Conservation (phyloP, 1,140 invertebrate genomes). For the Coptotermes formosanus region DNA sequence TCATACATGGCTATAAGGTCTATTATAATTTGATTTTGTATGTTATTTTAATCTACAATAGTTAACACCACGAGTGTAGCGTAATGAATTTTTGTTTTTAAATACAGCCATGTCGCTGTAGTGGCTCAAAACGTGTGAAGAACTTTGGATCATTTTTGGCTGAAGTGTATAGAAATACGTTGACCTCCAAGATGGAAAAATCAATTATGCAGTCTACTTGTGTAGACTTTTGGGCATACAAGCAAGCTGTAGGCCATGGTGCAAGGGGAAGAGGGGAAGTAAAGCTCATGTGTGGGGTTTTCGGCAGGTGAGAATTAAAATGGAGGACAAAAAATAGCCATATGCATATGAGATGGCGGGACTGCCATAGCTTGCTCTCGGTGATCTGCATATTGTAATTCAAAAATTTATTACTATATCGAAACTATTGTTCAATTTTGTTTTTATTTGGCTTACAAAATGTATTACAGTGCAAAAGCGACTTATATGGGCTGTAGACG, state of each 20-base stretch:
- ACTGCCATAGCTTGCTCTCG: neutral
- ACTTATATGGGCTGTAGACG: neutral
- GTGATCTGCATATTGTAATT: conserved; percentile 2
- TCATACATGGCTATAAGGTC: no score
- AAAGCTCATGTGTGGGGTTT: neutral
- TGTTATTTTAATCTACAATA: no score
- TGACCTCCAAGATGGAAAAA: neutral
- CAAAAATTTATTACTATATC: conserved; percentile 11
- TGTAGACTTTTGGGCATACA: neutral
- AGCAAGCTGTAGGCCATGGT: neutral
- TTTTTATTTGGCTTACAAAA: neutral
- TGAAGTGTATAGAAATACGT: neutral
- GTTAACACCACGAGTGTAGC: no score
- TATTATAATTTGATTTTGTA: no score
- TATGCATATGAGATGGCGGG: neutral
- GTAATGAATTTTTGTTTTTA: no score
- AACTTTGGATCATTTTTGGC: neutral
- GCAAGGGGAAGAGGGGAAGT: neutral
- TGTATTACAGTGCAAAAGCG: neutral
- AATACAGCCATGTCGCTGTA: no score
- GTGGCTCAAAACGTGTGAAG: neutral
- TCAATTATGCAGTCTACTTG: neutral
- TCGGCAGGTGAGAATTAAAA: neutral
- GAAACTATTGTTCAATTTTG: neutral
- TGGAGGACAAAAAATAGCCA: neutral